Base-by-base conservation (phyloP, 2,797 vertebrate genomes). In the Peromyscus nudipes region DNA sequence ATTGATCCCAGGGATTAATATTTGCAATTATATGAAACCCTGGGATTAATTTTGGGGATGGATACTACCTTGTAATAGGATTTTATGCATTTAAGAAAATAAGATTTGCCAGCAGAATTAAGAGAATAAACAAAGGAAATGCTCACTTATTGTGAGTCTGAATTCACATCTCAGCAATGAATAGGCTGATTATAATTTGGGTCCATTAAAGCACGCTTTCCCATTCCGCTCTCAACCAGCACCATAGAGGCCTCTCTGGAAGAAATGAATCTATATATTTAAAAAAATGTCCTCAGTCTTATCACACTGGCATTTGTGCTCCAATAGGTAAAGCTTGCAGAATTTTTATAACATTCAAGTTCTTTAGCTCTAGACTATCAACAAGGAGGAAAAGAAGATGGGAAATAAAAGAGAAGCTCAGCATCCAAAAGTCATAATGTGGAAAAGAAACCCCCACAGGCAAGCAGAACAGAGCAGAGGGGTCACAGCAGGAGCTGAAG, bases 31-130 rank as follows among this genome's bases (percentile, higher is more conserved):
- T 40, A 86, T 34, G 62, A 92, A 55, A 88, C 3, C 1, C 13
- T 94, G 87, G 84, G 93, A 92, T 96, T 96, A 90, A 93, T 95
- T 96, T 97, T 71, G 64, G 1, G 64, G 62, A 92, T 95, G 85
- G 94, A 89, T 95, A 89, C 52, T 95, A 86, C 62, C 95, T n/a
- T 91, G 40, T 79, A 94, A 89, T 92, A 40, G 81, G 77, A 88
- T 95, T 97, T 95, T 96, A 37, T 43, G 62, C 69, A 92, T 76
- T 82, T 95, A 60, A 96, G 69, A 92, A 92, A 97, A 80, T 91
- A 86, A 89, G 52, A 92, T 81, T 97, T 95, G 37, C 88, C 94
- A 89, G 85, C 13, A 75, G 55, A 88, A 96, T 91, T 97, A 96
- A 95, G 93, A 97, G 27, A 64, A 89, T 49, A 92, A 95, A 81